Evolutionary conservation across 2,888 invertebrate genomes (phyloP).

Genomic region (Aleiodes alternator): DNA sequence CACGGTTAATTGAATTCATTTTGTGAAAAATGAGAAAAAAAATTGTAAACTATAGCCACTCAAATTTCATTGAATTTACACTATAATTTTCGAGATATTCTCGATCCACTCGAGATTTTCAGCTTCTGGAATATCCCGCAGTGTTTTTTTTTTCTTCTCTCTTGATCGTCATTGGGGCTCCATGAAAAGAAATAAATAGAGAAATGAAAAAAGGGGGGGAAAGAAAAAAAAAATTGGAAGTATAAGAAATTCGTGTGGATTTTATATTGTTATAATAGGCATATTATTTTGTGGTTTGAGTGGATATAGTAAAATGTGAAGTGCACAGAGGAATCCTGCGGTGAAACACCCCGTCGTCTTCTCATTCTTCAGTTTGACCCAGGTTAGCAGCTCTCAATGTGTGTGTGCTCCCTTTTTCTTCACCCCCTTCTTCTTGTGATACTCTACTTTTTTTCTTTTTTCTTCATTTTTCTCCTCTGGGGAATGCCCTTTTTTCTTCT

Average conservation of each 20-base stretch:
- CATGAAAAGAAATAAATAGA: constrained; percentile 14
- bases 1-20: constrained; percentile 7
- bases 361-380: constrained; percentile 30
- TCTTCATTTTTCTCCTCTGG: constrained; percentile 60
- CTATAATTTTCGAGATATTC: constrained; percentile 32
- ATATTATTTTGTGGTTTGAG: constrained; percentile 28
- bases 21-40: not conserved
- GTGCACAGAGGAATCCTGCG: constrained; percentile 54
- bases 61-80: constrained; percentile 39
- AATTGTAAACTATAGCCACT: constrained; percentile 33
- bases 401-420: constrained; percentile 22
- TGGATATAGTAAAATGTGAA: constrained; percentile 34
- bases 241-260: constrained; percentile 19
- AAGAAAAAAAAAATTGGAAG: constrained; percentile 6
- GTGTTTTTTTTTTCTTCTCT: constrained; percentile 20
- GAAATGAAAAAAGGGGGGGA: not conserved
- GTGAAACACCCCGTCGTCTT: constrained; percentile 51
- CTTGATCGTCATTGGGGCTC: constrained; percentile 9
- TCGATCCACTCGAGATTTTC: constrained; percentile 41
- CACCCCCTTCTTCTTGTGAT: constrained; percentile 44
- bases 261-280: constrained; percentile 40
- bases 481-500: constrained; percentile 41
- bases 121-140: constrained; percentile 47
- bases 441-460: constrained; percentile 54
- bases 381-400: constrained; percentile 4